These are phyloP conservation scores for Anolis apletophallus DNA, from an alignment of 2,797 vertebrate genomes.

Conservation along the genomic window DNA sequence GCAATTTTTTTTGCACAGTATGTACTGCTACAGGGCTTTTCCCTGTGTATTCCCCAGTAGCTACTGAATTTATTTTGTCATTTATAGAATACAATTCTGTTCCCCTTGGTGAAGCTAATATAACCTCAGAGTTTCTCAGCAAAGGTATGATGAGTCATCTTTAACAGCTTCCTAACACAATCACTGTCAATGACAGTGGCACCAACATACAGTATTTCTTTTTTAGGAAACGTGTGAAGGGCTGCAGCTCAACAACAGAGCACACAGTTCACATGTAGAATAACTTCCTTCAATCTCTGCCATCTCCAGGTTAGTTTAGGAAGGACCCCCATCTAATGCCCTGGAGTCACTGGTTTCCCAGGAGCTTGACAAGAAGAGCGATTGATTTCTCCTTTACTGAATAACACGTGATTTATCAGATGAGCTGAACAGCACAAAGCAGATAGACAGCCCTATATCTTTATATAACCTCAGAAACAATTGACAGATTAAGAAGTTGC, in stretches of 20 bases:
- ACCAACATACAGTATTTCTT: neutral
- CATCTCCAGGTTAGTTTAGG: neutral
- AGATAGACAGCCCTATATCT: too few species aligned
- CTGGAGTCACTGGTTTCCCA: too few species aligned
- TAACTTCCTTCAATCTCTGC: neutral
- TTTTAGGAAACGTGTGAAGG: neutral
- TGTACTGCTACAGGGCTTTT: neutral
- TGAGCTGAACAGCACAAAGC: too few species aligned
- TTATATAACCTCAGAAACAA: too few species aligned
- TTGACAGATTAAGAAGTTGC: too few species aligned
- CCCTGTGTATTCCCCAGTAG: neutral
- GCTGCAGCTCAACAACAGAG: neutral
- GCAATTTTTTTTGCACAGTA: neutral
- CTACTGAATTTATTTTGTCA: neutral
- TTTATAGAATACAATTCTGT: neutral
- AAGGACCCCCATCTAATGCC: too few species aligned
- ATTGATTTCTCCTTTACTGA: too few species aligned
- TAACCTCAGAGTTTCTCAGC: neutral
- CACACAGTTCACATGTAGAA: neutral
- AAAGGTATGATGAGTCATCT: neutral
- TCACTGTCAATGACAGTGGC: neutral
- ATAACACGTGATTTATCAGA: too few species aligned
- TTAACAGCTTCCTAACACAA: neutral
- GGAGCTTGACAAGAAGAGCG: too few species aligned
- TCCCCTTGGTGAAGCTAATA: neutral